Conservation (phyloP, 2,888 invertebrate genomes). For the Cantharis rufa region DNA sequence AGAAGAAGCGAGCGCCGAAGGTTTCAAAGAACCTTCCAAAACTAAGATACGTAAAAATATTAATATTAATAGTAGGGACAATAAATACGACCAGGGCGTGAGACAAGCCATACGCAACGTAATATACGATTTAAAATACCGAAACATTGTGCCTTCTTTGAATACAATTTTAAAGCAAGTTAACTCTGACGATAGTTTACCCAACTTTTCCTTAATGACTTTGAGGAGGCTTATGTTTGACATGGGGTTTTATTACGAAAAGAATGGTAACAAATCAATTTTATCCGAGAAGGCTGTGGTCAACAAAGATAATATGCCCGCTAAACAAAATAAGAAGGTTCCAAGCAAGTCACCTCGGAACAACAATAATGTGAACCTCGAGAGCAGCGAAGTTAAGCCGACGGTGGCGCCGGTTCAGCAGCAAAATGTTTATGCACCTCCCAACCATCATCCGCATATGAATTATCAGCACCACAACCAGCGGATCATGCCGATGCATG, state of each 20-base stretch:
- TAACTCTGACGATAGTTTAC: slow-evolving; percentile 44
- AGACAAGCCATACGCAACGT: slow-evolving; percentile 50
- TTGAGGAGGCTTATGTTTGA: slow-evolving; percentile 50
- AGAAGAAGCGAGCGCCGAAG: slow-evolving; percentile 52
- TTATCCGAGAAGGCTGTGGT: slow-evolving; percentile 44
- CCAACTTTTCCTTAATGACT: slow-evolving; percentile 54
- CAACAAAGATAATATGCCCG: slow-evolving; percentile 25
- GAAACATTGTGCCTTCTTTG: slow-evolving; percentile 49
- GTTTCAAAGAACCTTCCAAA: slow-evolving; percentile 52
- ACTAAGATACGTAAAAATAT: slow-evolving; percentile 52
- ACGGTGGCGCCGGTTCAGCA: slow-evolving; percentile 7
- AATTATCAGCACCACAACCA: slow-evolving; percentile 32
- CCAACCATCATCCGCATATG: slow-evolving; percentile 25
- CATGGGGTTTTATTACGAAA: slow-evolving; percentile 54
- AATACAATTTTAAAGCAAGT: slow-evolving; percentile 51
- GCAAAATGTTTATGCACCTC: slow-evolving; percentile 16
- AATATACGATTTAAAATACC: slow-evolving; percentile 50
- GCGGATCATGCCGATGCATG: slow-evolving; percentile 34
- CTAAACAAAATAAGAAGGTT: background rate
- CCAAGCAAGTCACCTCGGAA: background rate
- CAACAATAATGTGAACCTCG: background rate
- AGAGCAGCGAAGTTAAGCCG: slow-evolving; percentile 10
- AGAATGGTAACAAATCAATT: slow-evolving; percentile 50
- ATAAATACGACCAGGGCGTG: slow-evolving; percentile 51
- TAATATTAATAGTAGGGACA: slow-evolving; percentile 52